phyloP scores from a whole-genome alignment of 2,113 vertebrate species.

The Pongo pygmaeus region DNA sequence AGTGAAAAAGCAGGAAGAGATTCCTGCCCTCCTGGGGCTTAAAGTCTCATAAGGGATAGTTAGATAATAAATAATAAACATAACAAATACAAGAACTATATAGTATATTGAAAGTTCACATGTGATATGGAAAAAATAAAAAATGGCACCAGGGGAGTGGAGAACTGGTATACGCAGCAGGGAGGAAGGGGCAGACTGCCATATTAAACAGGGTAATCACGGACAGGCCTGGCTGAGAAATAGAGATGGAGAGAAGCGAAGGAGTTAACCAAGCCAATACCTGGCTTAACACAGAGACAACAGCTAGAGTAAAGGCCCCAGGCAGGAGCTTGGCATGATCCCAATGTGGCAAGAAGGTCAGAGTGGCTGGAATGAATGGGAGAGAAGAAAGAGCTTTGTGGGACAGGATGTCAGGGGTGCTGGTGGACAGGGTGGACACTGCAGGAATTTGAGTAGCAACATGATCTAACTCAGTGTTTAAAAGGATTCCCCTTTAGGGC shows the following conservation, averaged over 20 bases:
- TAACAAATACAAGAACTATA: background rate
- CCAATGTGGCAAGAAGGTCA: background rate
- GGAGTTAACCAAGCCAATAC: background rate
- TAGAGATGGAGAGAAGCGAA: background rate
- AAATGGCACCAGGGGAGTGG: background rate
- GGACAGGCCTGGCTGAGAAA: background rate
- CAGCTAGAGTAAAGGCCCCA: background rate
- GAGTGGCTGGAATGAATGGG: background rate
- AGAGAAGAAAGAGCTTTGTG: background rate
- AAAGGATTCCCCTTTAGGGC: background rate
- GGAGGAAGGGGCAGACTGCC: background rate
- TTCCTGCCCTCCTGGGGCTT: background rate
- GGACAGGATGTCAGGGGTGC: background rate
- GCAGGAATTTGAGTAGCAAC: background rate
- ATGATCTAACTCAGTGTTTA: accelerated
- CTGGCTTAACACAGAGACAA: background rate
- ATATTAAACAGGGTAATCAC: background rate
- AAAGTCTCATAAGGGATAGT: background rate
- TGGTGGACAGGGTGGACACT: no score
- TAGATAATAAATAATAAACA: background rate
- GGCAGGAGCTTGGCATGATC: background rate
- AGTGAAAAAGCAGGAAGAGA: background rate
- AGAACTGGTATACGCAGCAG: background rate
- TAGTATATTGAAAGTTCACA: background rate
- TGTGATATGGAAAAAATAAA: background rate